phyloP scores from a whole-genome alignment of 2,888 invertebrate genomes.

The Metalampra italica region DNA sequence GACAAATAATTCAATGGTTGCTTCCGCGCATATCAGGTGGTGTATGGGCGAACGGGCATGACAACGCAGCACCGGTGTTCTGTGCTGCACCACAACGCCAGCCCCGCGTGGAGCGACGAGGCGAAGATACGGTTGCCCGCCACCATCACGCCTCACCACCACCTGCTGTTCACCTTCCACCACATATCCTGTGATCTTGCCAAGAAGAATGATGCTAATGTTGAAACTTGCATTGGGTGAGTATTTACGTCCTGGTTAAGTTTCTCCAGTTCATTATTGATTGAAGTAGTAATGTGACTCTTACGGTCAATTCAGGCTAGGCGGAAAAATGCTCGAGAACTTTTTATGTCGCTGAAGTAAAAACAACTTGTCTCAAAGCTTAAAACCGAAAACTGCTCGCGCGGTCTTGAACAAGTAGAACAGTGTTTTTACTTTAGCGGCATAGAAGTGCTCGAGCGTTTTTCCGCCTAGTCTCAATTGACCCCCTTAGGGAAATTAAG shows the following conservation, averaged over 20 bases:
- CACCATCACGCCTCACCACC: conserved; percentile 90
- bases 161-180: conserved; percentile 95
- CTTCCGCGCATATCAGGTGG: conserved; percentile 35
- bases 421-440: too few relatives aligned
- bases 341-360: too few relatives aligned
- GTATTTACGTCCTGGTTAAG: conserved; percentile 7
- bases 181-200: conserved; percentile 96
- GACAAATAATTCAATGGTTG: too few relatives aligned
- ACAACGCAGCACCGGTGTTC: conserved; percentile 85
- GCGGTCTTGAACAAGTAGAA: too few relatives aligned
- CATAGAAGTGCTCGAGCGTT: too few relatives aligned
- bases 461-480: too few relatives aligned
- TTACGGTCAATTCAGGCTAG: too few relatives aligned
- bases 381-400: too few relatives aligned
- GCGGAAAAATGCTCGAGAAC: too few relatives aligned
- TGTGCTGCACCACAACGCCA: conserved; percentile 93
- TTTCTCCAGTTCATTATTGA: not conserved
- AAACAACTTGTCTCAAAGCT: too few relatives aligned
- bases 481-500: too few relatives aligned
- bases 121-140: conserved; percentile 94
- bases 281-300: too few relatives aligned
- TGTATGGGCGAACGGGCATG: conserved; percentile 69
- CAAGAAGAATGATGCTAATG: conserved; percentile 86
- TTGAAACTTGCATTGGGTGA: conserved; percentile 91
- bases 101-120: conserved; percentile 95